Percentiles rank a stretch among this genome's conserved stretches.
phyloP scores from a whole-genome alignment of 2,113 vertebrate species.

The Hydrolagus affinis region DNA sequence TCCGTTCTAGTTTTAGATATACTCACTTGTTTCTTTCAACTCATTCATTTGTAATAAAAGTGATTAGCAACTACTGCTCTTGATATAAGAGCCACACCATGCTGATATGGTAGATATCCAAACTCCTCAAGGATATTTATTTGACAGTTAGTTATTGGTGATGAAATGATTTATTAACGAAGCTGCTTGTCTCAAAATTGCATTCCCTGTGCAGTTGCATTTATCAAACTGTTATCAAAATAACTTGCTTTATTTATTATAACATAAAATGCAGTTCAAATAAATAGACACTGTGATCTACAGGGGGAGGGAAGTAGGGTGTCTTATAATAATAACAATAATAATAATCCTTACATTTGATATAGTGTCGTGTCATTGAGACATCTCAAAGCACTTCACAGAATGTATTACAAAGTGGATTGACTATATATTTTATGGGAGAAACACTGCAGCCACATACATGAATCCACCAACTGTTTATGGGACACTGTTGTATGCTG shows the following conservation, averaged over 20 bases:
- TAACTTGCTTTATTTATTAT: background rate
- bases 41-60: background rate
- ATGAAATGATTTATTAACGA: background rate
- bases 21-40: background rate
- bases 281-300: background rate
- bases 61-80: background rate
- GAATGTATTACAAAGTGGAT: too few species aligned
- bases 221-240: background rate
- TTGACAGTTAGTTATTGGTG: background rate
- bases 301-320: too few species aligned
- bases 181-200: background rate
- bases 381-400: too few species aligned
- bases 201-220: too few species aligned
- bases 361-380: too few species aligned
- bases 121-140: background rate
- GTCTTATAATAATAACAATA: too few species aligned
- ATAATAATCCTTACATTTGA: too few species aligned
- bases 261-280: background rate
- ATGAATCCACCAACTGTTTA: too few species aligned
- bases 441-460: too few species aligned
- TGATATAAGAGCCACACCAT: background rate
- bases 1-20: slow-evolving; percentile 6
- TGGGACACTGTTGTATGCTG: too few species aligned
- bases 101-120: background rate
- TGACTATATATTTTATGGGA: too few species aligned